These are phyloP conservation scores for Dysdera silvatica DNA, from an alignment of 1,140 invertebrate genomes.

Conservation along the genomic window DNA sequence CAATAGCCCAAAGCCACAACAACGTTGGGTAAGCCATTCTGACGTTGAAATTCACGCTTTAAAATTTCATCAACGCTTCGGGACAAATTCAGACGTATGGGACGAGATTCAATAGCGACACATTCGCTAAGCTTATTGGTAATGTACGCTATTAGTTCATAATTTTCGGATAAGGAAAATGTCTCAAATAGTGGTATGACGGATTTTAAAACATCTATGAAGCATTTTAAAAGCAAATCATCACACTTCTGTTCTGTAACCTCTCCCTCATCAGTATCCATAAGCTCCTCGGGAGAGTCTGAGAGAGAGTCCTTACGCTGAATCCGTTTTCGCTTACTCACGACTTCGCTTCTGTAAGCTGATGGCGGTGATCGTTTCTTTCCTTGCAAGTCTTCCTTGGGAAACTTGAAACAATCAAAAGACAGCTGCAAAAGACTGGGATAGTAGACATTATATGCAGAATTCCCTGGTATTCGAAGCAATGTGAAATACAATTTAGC, in stretches of 20 bases:
- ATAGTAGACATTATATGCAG: constrained; percentile 53
- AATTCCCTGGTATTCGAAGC: constrained; percentile 50
- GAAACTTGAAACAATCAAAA: constrained; percentile 47
- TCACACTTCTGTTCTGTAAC: constrained; percentile 5
- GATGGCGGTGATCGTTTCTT: background rate
- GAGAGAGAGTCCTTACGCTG: no score
- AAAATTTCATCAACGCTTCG: no score
- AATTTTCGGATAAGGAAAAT: no score
- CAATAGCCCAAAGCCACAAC: constrained; percentile 47
- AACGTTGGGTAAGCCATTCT: constrained; percentile 19
- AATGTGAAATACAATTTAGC: constrained; percentile 45
- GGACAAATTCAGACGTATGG: no score
- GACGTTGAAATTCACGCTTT: background rate
- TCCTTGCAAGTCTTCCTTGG: constrained; percentile 34
- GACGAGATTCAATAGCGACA: no score
- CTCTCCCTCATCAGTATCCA: constrained; percentile 34
- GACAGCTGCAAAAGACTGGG: constrained; percentile 49
- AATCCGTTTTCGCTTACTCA: no score
- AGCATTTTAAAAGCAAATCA: background rate
- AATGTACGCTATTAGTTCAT: no score
- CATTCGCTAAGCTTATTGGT: no score
- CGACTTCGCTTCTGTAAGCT: background rate
- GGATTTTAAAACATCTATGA: no score
- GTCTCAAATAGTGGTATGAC: no score
- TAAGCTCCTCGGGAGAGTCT: constrained; percentile 15